A percentile compares a stretch with the other conserved stretches of the same genome.
Evolutionary conservation across 2,888 invertebrate genomes (phyloP).

Genomic region (Phlogophora meticulosa): DNA sequence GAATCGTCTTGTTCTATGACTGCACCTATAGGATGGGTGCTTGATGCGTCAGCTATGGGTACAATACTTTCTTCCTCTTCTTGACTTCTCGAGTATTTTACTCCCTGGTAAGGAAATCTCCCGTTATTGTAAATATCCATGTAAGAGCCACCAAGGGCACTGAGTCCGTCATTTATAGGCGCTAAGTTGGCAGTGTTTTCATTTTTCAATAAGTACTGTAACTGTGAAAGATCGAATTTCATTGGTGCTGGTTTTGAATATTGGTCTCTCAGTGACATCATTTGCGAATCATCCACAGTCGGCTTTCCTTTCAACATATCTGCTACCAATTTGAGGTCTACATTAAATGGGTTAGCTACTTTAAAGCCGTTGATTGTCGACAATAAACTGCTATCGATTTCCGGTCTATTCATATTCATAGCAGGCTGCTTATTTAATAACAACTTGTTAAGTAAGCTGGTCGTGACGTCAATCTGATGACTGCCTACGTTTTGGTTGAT

Average conservation of each 20-base stretch:
- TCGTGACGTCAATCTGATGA: conserved; percentile 85
- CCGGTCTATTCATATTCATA: conserved; percentile 77
- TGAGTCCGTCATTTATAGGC: conserved; percentile 75
- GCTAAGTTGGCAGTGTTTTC: conserved; percentile 77
- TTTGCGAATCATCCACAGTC: conserved; percentile 79
- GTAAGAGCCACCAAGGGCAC: conserved; percentile 78
- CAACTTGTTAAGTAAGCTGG: conserved; percentile 81
- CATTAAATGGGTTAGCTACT: conserved; percentile 89
- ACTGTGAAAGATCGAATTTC: conserved; percentile 82
- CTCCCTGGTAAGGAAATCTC: conserved; percentile 84
- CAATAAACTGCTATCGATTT: conserved; percentile 79
- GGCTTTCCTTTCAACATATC: conserved; percentile 88
- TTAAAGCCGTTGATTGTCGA: conserved; percentile 88
- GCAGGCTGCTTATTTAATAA: conserved; percentile 79
- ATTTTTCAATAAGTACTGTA: conserved; percentile 83
- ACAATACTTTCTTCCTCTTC: conserved; percentile 87
- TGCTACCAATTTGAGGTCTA: conserved; percentile 87
- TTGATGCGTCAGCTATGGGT: conserved; percentile 85
- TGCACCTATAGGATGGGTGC: conserved; percentile 87
- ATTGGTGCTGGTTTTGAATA: conserved; percentile 78
- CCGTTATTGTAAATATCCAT: conserved; percentile 81
- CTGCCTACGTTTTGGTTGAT: conserved; percentile 87
- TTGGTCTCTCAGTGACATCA: conserved; percentile 79
- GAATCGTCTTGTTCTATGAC: conserved; percentile 86
- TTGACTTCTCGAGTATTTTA: conserved; percentile 88